Evolutionary conservation across 2,888 invertebrate species (phyloP), one percentile per base, ranked within the genome.

Genomic region (Scrobipalpa costella): DNA sequence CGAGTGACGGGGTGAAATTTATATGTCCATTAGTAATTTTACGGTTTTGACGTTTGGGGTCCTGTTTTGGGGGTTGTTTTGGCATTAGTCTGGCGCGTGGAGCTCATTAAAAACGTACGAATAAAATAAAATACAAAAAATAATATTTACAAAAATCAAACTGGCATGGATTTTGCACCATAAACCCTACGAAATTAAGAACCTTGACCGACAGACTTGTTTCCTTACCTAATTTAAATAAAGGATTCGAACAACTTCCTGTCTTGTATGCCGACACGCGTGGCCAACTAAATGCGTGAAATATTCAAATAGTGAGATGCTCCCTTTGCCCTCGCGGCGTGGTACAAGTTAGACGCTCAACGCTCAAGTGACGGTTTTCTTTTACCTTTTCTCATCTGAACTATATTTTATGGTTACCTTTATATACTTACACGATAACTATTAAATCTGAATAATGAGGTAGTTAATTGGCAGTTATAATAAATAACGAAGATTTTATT

Each of bases 11-110:
- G 76, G 77, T 77, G 77, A 83, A 82, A 83, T 83, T 83, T 84
- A 83, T 85, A 83, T 77, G 71, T 75, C 76, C 78, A 85, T 85
- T 84, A 83, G 80, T 80, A 78, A 81, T 83, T 82, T 82, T 76
- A 83, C 78, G 81, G 79, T 74, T 71, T 70, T 73, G 70, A 68
- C 72, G 69, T 71, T 72, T 68, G 71, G 70, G 76, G 77, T 68
- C 67, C n/a, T 57, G 33, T 63, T 64, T 62, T 64, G 67, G 67
- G 67, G 64, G 64, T 64, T n/a, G n/a, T n/a, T n/a, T n/a, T 67
- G 67, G 66, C 19, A 19, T 44, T 52, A 27, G 11, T 11, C 13
- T 52, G 50, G 8, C 50, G 13, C 21, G 27, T 52, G 50, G 21
- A 52, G 13, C 50, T 13, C 21, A 52, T 52, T 21, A 44, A 7